Percentiles rank a stretch among this genome's conserved stretches.
Conservation (phyloP, 1,140 invertebrate species). For the Camponotus pennsylvanicus region DNA sequence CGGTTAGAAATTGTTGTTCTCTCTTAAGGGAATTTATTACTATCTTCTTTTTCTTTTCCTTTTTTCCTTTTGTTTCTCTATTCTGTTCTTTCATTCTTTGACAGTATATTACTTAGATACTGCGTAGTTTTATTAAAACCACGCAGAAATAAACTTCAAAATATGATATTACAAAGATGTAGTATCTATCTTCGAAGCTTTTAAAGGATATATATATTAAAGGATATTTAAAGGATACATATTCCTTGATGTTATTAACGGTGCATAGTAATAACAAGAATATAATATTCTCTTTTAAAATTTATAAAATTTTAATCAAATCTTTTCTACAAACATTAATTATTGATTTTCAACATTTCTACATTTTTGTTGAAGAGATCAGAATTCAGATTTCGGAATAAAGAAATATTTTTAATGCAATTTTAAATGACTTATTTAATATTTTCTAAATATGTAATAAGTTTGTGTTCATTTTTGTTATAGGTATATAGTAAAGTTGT, state of each 20-base stretch:
- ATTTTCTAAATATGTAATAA: neutral
- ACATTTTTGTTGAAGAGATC: neutral
- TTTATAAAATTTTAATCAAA: neutral
- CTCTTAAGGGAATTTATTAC: slow-evolving; percentile 44
- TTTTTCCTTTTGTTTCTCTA: neutral
- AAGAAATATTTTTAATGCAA: neutral
- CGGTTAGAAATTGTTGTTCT: slow-evolving; percentile 26
- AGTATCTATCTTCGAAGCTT: slow-evolving; percentile 11
- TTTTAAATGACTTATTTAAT: slow-evolving; percentile 14
- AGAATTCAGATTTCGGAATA: neutral
- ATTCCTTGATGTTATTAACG: slow-evolving; percentile 8
- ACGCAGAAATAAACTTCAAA: slow-evolving; percentile 25
- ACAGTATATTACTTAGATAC: slow-evolving; percentile 23
- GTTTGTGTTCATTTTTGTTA: neutral
- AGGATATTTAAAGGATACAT: neutral
- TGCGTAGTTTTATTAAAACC: slow-evolving; percentile 53
- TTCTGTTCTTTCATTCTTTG: neutral
- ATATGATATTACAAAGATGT: slow-evolving; percentile 44
- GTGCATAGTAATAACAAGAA: no score
- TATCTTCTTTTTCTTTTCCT: slow-evolving; percentile 1
- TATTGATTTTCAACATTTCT: neutral
- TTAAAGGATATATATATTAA: neutral
- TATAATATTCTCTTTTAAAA: neutral
- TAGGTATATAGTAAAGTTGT: no score
- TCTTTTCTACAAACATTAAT: neutral